These are phyloP conservation scores for Drosophila carrolli DNA, from an alignment of 1,140 invertebrate genomes.

Conservation along the genomic window DNA sequence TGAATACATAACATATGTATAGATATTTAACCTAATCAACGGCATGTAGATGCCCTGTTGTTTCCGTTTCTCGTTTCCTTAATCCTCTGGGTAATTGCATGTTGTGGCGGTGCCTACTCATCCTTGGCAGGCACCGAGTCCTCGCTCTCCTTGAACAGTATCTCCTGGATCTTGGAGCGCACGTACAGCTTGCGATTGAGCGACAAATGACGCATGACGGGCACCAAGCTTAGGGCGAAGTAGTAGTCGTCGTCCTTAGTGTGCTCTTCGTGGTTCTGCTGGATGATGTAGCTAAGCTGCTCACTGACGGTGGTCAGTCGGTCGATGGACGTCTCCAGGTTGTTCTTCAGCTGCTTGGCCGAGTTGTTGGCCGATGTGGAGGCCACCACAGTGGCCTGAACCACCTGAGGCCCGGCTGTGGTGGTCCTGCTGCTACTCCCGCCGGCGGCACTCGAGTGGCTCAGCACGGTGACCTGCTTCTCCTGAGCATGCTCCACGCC, in stretches of 20 bases:
- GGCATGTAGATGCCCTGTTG: conserved; percentile 3
- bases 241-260: conserved; percentile 72
- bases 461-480: conserved; percentile 52
- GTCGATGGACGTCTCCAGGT: conserved; percentile 70
- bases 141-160: conserved; percentile 69
- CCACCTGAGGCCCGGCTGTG: conserved; percentile 24
- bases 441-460: background rate
- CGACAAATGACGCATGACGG: conserved; percentile 64
- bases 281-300: conserved; percentile 64
- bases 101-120: conserved; percentile 8
- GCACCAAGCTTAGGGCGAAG: conserved; percentile 67
- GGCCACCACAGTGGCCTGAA: conserved; percentile 49
- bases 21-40: conserved; percentile 12
- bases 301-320: conserved; percentile 66
- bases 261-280: conserved; percentile 64
- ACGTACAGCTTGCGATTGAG: conserved; percentile 68
- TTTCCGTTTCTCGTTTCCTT: background rate
- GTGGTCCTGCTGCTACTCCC: background rate
- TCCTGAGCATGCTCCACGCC: conserved; percentile 26
- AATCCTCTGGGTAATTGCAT: conserved; percentile 21
- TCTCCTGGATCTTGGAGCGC: conserved; percentile 69
- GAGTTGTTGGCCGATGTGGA: conserved; percentile 39
- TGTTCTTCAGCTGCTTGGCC: conserved; percentile 70
- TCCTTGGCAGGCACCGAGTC: conserved; percentile 28
- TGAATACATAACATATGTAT: conserved; percentile 23